A percentile compares a stretch with the other conserved stretches of the same genome.
Conservation (phyloP, 64 coral and sea anemone genomes). For the Montipora foliosa region DNA sequence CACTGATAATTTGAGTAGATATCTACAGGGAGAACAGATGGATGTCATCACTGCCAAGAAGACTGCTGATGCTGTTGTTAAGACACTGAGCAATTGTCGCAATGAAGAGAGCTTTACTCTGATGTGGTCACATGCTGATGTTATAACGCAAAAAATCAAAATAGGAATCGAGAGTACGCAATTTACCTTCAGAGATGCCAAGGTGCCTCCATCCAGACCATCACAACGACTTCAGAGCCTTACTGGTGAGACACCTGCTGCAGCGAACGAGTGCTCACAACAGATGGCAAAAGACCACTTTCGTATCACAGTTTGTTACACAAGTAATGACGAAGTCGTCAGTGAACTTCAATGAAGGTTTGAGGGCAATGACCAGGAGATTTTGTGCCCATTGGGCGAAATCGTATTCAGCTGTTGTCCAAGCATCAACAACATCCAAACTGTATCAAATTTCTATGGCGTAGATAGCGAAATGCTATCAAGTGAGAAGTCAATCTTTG, state of each 20-base stretch:
- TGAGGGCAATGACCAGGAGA: constrained; percentile 29
- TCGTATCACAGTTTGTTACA: constrained; percentile 40
- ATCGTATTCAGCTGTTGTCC: constrained; percentile 20
- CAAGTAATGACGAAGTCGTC: constrained; percentile 22
- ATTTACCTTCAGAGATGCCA: constrained; percentile 56
- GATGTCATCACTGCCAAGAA: constrained; percentile 58
- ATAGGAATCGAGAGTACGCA: constrained; percentile 24
- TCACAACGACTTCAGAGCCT: constrained; percentile 40
- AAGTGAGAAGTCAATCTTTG: constrained; percentile 6
- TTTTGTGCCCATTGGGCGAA: constrained; percentile 33
- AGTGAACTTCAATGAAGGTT: constrained; percentile 49
- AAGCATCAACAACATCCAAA: background rate
- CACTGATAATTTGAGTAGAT: constrained; percentile 51
- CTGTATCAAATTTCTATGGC: background rate
- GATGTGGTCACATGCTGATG: constrained; percentile 44
- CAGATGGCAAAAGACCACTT: constrained; percentile 24
- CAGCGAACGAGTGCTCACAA: constrained; percentile 8
- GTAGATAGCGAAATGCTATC: background rate
- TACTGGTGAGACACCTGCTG: constrained; percentile 20
- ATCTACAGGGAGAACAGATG: constrained; percentile 54
- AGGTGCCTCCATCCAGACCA: constrained; percentile 38
- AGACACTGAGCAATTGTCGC: constrained; percentile 52
- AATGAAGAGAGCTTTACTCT: constrained; percentile 32
- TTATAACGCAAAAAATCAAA: constrained; percentile 49
- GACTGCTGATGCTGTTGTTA: constrained; percentile 25